Evolutionary conservation across 2,888 invertebrate species (phyloP), one percentile per base, ranked within the genome.

Genomic region (Drosophila helvetica): DNA sequence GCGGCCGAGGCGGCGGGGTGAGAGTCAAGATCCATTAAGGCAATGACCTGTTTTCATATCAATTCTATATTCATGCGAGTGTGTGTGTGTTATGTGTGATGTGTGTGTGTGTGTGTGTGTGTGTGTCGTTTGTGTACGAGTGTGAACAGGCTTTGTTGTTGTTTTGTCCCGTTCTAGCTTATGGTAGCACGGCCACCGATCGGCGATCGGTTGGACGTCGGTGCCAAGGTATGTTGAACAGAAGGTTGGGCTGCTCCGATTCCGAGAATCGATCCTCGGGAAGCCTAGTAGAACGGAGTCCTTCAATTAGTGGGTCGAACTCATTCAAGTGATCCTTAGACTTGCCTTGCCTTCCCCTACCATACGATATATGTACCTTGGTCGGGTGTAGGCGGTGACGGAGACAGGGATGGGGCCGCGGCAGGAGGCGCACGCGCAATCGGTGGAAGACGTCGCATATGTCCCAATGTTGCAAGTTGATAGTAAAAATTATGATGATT

Each of bases 11-110:
- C n/a, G 43, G 38, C 22, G 51, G 53, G 57, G 45, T 63, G 52
- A 54, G 56, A 78, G 76, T 65, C 65, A 74, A 81, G 80, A 89
- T 86, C 88, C 90, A 90, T 90, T 89, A 90, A 90, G 90, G 90
- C 90, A 90, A 90, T 90, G 90, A 90, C 90, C 90, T 88, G 90
- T 90, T 90, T 90, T 89, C 86, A 89, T 88, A 89, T 88, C 82
- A 79, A 78, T 86, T 86, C 73, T 74, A 76, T 79, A 63, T 57
- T 30, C 17, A 33, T 18, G 48, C 30, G 9, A 12, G 38, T 48
- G 33, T 25, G 12, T 25, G 50, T 50, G 46, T 48, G 47, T 30
- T 7, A 5, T 22, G 22, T 22, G 22, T 3, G 22, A 22, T 22
- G 22, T 22, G 22, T 22, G 22, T 22, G 3, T 5, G 0, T 22